Evolutionary conservation across 2,888 invertebrate species (phyloP).

Genomic region (Meliscaeva auricollis): DNA sequence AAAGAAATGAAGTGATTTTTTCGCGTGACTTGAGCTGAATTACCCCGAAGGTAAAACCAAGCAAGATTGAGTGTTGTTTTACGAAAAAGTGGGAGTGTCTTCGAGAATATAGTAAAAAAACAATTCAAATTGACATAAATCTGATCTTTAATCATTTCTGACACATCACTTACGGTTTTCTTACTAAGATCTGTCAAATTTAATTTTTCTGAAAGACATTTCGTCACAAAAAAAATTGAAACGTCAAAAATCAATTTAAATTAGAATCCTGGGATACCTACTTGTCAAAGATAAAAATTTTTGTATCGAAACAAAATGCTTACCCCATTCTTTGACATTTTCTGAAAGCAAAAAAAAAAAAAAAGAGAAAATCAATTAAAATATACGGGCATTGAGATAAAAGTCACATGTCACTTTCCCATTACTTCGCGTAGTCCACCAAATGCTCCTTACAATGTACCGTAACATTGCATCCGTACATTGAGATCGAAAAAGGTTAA

Average conservation of each 20-base stretch:
- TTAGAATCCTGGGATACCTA: too few relatives aligned
- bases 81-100: neutral
- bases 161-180: too few relatives aligned
- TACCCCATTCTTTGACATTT: neutral
- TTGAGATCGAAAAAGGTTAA: slow-evolving; percentile 20
- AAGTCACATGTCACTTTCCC: slow-evolving; percentile 66
- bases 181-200: too few relatives aligned
- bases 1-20: slow-evolving; percentile 59
- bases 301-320: too few relatives aligned
- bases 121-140: too few relatives aligned
- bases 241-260: too few relatives aligned
- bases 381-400: slow-evolving; percentile 52
- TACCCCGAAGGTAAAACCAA: slow-evolving; percentile 5
- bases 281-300: slow-evolving; percentile 20
- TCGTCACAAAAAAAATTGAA: too few relatives aligned
- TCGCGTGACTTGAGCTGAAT: slow-evolving; percentile 43
- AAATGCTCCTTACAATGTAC: neutral
- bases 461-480: neutral
- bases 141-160: neutral
- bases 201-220: too few relatives aligned
- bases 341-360: neutral
- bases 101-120: too few relatives aligned
- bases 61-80: slow-evolving; percentile 25
- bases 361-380: slow-evolving; percentile 18
- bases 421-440: slow-evolving; percentile 26